These are phyloP conservation scores for Phainopepla nitens DNA, from an alignment of 2,113 vertebrate species.

Conservation along the genomic window DNA sequence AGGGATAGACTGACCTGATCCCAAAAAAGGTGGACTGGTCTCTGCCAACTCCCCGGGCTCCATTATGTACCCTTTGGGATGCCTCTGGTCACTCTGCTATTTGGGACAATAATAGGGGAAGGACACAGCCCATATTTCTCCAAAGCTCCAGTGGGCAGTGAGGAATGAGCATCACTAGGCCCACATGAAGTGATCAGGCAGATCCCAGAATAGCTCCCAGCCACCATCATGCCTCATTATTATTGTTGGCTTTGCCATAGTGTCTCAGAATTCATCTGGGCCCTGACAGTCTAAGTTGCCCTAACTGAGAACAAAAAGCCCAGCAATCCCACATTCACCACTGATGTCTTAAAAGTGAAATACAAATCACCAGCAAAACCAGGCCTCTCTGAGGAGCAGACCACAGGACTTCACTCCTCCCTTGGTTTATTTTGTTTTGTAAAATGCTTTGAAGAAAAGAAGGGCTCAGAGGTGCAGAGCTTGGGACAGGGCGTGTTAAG, in stretches of 20 bases:
- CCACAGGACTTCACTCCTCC: background rate
- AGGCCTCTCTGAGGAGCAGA: background rate
- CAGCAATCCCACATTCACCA: background rate
- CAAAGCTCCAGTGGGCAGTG: background rate
- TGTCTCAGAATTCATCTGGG: background rate
- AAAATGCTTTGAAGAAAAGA: background rate
- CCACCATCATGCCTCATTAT: background rate
- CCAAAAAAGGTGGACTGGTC: background rate
- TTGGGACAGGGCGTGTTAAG: background rate
- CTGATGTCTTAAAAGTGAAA: background rate
- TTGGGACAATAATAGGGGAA: background rate
- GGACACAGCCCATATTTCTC: background rate
- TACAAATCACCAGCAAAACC: background rate
- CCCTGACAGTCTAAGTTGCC: background rate
- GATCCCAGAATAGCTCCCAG: background rate
- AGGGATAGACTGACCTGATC: background rate
- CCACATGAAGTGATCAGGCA: background rate
- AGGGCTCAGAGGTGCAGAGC: background rate
- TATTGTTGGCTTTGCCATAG: background rate
- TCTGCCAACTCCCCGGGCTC: background rate
- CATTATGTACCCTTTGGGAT: background rate
- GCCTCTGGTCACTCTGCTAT: background rate
- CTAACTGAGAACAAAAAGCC: background rate
- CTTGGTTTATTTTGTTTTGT: background rate
- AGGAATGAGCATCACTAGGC: background rate